Conservation (phyloP, 2,888 invertebrate species). For the Molorchus minor region DNA sequence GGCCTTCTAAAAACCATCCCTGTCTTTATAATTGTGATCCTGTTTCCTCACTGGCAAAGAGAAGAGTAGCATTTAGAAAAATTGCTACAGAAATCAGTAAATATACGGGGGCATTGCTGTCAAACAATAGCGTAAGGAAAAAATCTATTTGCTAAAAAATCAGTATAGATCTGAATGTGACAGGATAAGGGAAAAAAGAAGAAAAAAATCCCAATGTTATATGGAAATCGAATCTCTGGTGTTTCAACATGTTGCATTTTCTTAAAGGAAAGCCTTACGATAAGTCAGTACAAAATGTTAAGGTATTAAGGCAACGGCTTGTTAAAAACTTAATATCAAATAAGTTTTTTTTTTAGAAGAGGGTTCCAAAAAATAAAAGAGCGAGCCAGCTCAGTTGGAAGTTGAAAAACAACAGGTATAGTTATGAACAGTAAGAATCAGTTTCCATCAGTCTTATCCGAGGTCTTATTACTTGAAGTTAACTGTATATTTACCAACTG, state of each 20-base stretch:
- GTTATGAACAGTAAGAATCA: too few relatives aligned
- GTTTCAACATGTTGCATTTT: slow-evolving; percentile 44
- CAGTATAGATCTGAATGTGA: slow-evolving; percentile 43
- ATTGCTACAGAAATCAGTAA: slow-evolving; percentile 33
- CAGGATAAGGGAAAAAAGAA: slow-evolving; percentile 22
- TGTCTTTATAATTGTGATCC: slow-evolving; percentile 34
- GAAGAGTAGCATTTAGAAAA: slow-evolving; percentile 35
- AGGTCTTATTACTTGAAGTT: too few relatives aligned
- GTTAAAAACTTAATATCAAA: too few relatives aligned
- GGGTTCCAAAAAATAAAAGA: too few relatives aligned
- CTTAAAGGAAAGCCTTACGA: slow-evolving; percentile 35
- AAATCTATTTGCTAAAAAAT: slow-evolving; percentile 40
- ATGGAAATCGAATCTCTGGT: slow-evolving; percentile 41
- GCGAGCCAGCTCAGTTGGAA: too few relatives aligned
- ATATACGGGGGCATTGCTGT: slow-evolving; percentile 37
- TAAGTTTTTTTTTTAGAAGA: too few relatives aligned
- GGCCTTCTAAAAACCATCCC: slow-evolving; percentile 44
- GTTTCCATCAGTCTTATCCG: too few relatives aligned
- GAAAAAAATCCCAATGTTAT: slow-evolving; percentile 23
- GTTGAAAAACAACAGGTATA: too few relatives aligned
- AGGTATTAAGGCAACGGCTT: too few relatives aligned
- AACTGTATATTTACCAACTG: too few relatives aligned
- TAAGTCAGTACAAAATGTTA: too few relatives aligned
- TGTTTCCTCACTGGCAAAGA: slow-evolving; percentile 17
- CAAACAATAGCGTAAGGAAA: slow-evolving; percentile 38